Evolutionary conservation across 2,888 invertebrate species (phyloP), one percentile per base, ranked within the genome.

Genomic region (Clunio marinus): DNA sequence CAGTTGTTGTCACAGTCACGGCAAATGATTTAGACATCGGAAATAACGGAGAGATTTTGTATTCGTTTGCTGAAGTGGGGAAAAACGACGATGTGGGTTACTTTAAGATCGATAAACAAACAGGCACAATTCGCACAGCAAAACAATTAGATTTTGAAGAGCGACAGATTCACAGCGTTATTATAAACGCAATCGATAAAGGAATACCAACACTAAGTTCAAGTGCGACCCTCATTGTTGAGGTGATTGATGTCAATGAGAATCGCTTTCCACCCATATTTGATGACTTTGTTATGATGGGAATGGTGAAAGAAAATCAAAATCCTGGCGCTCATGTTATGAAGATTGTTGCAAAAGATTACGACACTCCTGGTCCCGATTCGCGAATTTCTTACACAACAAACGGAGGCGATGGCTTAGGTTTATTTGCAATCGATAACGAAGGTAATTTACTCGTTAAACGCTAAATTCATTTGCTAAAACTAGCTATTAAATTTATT

Each of bases 161-260:
- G 73, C 85, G 90, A 32, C 95, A 93, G 80, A 86, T 93, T 71
- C 94, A 94, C 81, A 93, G 91, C 73, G 82, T 97, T 71, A 87
- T 89, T 67, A 89, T 94, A 68, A 84, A 88, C 69, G 96, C 94
- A 1, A 85, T 86, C 58, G 96, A 97, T 80, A 85, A 87, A 32
- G 97, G 96, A 0, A 86, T 85, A 69, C 94, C 93, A 1, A 83
- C 91, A 2, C 80, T 94, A 71, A 86, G 87, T 70, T 85, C 93
- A 1, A 89, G 90, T 74, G 88, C 92, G 69, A 84, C 87, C 70
- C 84, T 97, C 35, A 84, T 89, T 65, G 85, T 97, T 67, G 93
- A 95, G 79, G 85, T 93, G 70, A 88, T 91, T 72, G 96, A 97
- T 80, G 96, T 96, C 17, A 94, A 97, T 80, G 96, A 96, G 80